A percentile compares a stretch with the other conserved stretches of the same genome.
Evolutionary conservation across 2,113 vertebrate species (phyloP).

Genomic region (Polyodon spathula): DNA sequence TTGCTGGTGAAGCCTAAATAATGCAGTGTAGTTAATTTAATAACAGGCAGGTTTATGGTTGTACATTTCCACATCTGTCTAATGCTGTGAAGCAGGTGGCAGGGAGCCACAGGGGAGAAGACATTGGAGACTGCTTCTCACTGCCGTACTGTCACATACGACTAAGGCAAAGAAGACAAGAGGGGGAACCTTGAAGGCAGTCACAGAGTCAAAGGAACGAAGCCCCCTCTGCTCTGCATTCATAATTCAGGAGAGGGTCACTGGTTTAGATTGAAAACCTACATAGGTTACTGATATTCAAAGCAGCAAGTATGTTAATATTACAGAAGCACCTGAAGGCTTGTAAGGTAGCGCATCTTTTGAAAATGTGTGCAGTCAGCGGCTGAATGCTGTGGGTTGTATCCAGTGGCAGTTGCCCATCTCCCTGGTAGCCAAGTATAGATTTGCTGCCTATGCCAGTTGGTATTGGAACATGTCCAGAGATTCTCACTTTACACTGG

Average conservation of each 20-base stretch:
- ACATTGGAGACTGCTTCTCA: conserved; percentile 28
- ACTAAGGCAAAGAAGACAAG: conserved; percentile 31
- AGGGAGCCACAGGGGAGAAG: conserved; percentile 40
- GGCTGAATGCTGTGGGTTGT: too few species aligned
- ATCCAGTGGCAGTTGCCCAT: not conserved
- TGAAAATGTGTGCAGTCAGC: too few species aligned
- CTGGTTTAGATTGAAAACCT: too few species aligned
- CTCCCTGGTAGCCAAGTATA: not conserved
- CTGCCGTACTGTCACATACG: conserved; percentile 32
- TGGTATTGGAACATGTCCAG: not conserved
- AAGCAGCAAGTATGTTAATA: too few species aligned
- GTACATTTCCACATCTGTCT: conserved; percentile 60
- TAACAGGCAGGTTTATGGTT: conserved; percentile 36
- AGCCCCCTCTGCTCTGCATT: conserved; percentile 29
- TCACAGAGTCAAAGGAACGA: too few species aligned
- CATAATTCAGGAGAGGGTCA: conserved; percentile 32
- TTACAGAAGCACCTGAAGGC: too few species aligned
- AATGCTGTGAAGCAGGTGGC: conserved; percentile 61
- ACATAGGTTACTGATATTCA: too few species aligned
- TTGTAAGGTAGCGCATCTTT: too few species aligned
- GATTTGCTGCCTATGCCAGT: not conserved
- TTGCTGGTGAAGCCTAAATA: not conserved
- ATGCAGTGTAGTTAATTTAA: conserved; percentile 29
- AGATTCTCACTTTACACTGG: not conserved
- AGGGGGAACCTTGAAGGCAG: conserved; percentile 42